Evolutionary conservation across 1,140 invertebrate genomes (phyloP), one percentile per base, ranked within the genome.

Genomic region (Linepithema humile): DNA sequence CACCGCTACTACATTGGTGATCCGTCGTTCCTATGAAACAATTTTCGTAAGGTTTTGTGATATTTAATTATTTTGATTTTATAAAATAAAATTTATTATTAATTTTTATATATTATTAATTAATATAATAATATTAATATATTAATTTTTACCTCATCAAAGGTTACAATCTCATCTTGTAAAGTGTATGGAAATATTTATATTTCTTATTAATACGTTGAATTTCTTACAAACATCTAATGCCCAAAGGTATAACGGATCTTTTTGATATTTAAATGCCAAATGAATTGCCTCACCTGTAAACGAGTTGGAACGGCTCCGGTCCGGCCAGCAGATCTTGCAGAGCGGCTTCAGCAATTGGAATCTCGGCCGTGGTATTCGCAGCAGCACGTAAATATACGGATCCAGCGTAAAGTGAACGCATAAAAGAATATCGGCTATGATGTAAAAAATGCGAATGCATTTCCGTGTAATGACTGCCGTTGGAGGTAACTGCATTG

Each of bases 361-460:
- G 83, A 94, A 92, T 84, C 90, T 85, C 9, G 93, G 92, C 20
- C 91, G 88, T 4, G 91, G 91, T 89, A 93, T 91, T 29, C 96
- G 94, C 85, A 97, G 94, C 20, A 98, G 92, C 17, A 98, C 97
- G 91, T 98, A 98, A 60, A 98, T 96, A 83, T 97, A 97, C 1
- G 97, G 97, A 93, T 98, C 97, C 57, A 98, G 93, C 20, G 96
- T 96, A 90, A 98, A 98, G 91, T 98, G 97, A 32, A 98, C 89
- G n/a, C 97, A 96, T 92, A 98, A 96, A 55, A 97, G 93, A 7
- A 97, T 93, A 91, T 98, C 97, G 2, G 97, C 97, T 3, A 96
- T 91, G 1, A 93, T 92, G 65, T 95, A 95, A 84, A 97, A 95
- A 45, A 92, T 80, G 0, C 82, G 78, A 64, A 94, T 93, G 6